phyloP scores from a whole-genome alignment of 2,113 vertebrate species.

The Hystrix brachyura region DNA sequence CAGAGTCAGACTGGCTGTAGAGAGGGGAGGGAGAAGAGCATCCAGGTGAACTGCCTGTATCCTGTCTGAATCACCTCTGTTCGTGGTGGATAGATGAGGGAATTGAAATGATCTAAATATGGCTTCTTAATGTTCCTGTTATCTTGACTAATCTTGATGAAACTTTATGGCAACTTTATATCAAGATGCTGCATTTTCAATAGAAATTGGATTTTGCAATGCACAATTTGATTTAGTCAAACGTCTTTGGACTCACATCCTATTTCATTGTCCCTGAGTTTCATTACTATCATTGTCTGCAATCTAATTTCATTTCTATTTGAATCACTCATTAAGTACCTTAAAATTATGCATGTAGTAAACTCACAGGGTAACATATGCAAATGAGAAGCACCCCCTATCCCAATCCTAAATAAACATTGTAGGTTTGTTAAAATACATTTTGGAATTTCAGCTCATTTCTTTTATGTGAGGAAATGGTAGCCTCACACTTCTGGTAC shows the following conservation, averaged over 20 bases:
- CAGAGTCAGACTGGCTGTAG: neutral
- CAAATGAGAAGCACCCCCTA: constrained; percentile 65
- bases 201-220: constrained; percentile 70
- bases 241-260: constrained; percentile 71
- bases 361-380: constrained; percentile 67
- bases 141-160: constrained; percentile 65
- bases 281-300: constrained; percentile 76
- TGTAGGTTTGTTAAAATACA: constrained; percentile 70
- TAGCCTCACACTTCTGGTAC: neutral
- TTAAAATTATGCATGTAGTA: constrained; percentile 71
- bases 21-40: neutral
- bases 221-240: constrained; percentile 73
- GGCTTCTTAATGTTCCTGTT: constrained; percentile 56
- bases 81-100: neutral
- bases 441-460: constrained; percentile 66
- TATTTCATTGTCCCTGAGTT: constrained; percentile 71
- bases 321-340: constrained; percentile 74
- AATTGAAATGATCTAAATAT: constrained; percentile 60
- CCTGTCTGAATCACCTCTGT: neutral
- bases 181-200: constrained; percentile 58
- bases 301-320: constrained; percentile 75
- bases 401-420: constrained; percentile 58
- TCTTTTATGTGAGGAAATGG: constrained; percentile 63
- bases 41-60: neutral
- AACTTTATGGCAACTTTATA: constrained; percentile 76